Conservation (phyloP, 2,888 invertebrate species). For the Drosophila paramelanica region DNA sequence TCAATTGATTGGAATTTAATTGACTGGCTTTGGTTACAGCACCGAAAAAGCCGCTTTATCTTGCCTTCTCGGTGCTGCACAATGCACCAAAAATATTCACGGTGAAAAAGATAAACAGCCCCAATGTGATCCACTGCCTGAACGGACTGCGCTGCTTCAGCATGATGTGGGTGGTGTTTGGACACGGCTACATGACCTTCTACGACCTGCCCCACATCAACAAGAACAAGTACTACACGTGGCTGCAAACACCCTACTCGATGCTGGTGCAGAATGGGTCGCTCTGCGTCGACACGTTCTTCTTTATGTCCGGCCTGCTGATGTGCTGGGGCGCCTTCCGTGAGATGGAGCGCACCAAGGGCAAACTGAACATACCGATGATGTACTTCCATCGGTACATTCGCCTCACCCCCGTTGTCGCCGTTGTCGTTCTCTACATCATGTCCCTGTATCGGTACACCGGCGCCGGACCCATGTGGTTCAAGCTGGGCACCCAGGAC, state of each 20-base stretch:
- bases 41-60: slow-evolving; percentile 69
- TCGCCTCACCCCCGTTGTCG: slow-evolving; percentile 87
- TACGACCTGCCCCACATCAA: slow-evolving; percentile 83
- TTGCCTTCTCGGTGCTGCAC: slow-evolving; percentile 84
- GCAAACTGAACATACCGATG: slow-evolving; percentile 81
- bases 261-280: slow-evolving; percentile 85
- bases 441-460: slow-evolving; percentile 86
- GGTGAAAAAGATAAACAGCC: slow-evolving; percentile 77
- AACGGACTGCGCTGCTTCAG: slow-evolving; percentile 85
- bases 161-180: slow-evolving; percentile 86
- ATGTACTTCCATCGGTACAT: slow-evolving; percentile 85
- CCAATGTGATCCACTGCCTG: slow-evolving; percentile 85
- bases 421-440: slow-evolving; percentile 85
- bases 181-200: slow-evolving; percentile 84
- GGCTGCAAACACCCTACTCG: slow-evolving; percentile 82
- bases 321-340: slow-evolving; percentile 85
- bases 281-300: slow-evolving; percentile 88
- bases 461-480: slow-evolving; percentile 87
- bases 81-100: slow-evolving; percentile 85
- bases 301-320: slow-evolving; percentile 87
- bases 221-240: slow-evolving; percentile 75
- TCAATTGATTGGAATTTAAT: not conserved
- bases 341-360: slow-evolving; percentile 83
- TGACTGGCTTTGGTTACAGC: slow-evolving; percentile 42
- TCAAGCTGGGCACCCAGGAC: slow-evolving; percentile 82